These are phyloP conservation scores for Cynaeus angustus DNA, from an alignment of 2,888 invertebrate species.

Conservation along the genomic window DNA sequence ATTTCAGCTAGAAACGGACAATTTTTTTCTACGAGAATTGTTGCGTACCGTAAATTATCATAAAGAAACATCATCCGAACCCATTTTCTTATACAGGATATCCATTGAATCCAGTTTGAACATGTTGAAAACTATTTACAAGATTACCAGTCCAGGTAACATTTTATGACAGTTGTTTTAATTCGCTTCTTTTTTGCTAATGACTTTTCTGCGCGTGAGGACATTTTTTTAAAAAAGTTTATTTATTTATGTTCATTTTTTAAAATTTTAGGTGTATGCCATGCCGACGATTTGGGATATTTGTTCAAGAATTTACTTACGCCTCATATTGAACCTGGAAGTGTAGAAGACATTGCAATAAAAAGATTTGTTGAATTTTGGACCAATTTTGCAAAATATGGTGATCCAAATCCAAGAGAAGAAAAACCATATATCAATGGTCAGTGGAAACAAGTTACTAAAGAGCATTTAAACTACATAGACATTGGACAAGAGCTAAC, in stretches of 20 bases:
- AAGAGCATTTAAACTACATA: slow-evolving; percentile 29
- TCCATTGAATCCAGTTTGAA: slow-evolving; percentile 56
- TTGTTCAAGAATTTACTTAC: slow-evolving; percentile 55
- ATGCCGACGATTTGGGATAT: slow-evolving; percentile 61
- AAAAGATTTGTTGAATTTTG: slow-evolving; percentile 60
- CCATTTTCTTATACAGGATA: slow-evolving; percentile 59
- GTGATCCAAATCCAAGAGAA: slow-evolving; percentile 56
- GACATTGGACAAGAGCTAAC: slow-evolving; percentile 42
- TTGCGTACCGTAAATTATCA: slow-evolving; percentile 52
- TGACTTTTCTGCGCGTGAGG: too few species aligned
- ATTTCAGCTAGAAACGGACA: slow-evolving; percentile 59
- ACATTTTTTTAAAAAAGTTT: too few species aligned
- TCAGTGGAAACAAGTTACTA: slow-evolving; percentile 46
- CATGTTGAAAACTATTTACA: slow-evolving; percentile 53
- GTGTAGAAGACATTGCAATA: slow-evolving; percentile 59
- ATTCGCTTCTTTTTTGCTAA: too few species aligned
- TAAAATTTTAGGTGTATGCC: slow-evolving; percentile 54
- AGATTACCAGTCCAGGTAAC: slow-evolving; percentile 49
- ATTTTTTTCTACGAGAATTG: slow-evolving; percentile 55
- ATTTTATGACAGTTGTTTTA: too few species aligned
- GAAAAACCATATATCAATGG: slow-evolving; percentile 41
- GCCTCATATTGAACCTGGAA: slow-evolving; percentile 54
- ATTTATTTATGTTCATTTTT: too few species aligned
- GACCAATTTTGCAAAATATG: slow-evolving; percentile 63
- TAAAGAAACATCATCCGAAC: slow-evolving; percentile 47